Percentiles rank a stretch among this genome's conserved stretches.
phyloP scores from a whole-genome alignment of 2,888 invertebrate genomes.

The Cecidostiba fungosa region DNA sequence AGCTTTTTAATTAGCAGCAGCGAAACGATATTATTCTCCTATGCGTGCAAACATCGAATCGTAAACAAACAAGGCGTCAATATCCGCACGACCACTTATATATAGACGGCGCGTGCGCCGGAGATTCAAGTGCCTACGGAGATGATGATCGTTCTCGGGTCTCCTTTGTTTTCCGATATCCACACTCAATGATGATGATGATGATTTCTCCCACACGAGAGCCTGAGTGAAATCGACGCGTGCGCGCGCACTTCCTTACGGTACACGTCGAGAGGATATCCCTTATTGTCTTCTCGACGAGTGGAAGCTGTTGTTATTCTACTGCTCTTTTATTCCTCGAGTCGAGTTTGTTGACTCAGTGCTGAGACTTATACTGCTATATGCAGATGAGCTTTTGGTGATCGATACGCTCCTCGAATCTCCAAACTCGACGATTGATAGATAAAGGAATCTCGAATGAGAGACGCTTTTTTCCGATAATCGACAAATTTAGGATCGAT shows the following conservation, averaged over 20 bases:
- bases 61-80: slow-evolving; percentile 26
- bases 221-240: slow-evolving; percentile 51
- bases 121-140: slow-evolving; percentile 21
- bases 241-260: slow-evolving; percentile 31
- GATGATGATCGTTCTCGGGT: slow-evolving; percentile 19
- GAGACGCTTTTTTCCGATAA: neutral
- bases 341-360: neutral
- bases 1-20: neutral
- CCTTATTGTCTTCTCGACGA: slow-evolving; percentile 46
- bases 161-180: slow-evolving; percentile 48
- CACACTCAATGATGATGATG: neutral
- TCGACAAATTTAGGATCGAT: neutral
- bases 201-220: slow-evolving; percentile 48
- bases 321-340: neutral
- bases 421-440: neutral
- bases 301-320: slow-evolving; percentile 45
- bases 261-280: slow-evolving; percentile 41
- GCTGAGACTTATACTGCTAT: neutral
- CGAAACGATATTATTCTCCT: neutral
- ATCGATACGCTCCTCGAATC: neutral
- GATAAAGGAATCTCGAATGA: neutral
- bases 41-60: too few species aligned
- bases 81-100: neutral
- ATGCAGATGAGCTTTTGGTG: neutral
- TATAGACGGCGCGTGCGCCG: slow-evolving; percentile 33